These are phyloP conservation scores for pig (Sus scrofa) DNA, from an alignment of 2,113 vertebrate species.

Conservation along the genomic window DNA sequence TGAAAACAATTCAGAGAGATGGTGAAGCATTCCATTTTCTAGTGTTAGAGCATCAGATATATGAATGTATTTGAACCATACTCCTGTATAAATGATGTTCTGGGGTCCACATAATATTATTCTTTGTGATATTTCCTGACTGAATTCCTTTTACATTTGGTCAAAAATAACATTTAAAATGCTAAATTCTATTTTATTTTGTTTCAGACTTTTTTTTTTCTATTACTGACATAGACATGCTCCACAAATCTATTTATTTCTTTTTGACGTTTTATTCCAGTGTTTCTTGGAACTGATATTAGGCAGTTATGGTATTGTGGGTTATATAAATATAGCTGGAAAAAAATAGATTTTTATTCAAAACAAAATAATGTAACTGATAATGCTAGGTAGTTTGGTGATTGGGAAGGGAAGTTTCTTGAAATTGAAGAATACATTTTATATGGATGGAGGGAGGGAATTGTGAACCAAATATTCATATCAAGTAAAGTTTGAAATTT, in stretches of 20 bases:
- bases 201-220: not conserved
- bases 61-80: not conserved
- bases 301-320: not conserved
- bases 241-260: not conserved
- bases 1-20: constrained; percentile 3
- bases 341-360: not conserved
- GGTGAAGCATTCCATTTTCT: not conserved
- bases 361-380: not conserved
- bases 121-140: not conserved
- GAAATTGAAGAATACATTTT: not conserved
- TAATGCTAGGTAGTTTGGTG: not conserved
- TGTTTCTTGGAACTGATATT: not conserved
- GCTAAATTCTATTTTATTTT: constrained; percentile 22
- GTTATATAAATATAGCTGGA: not conserved
- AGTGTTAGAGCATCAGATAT: not conserved
- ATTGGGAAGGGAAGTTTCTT: not conserved
- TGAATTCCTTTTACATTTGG: not conserved
- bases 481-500: not conserved
- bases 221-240: not conserved
- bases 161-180: not conserved
- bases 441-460: not conserved
- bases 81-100: not conserved
- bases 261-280: not conserved
- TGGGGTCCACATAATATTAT: not conserved
- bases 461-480: not conserved